Base-by-base conservation (phyloP, 2,113 vertebrate species). In the Suncus etruscus region DNA sequence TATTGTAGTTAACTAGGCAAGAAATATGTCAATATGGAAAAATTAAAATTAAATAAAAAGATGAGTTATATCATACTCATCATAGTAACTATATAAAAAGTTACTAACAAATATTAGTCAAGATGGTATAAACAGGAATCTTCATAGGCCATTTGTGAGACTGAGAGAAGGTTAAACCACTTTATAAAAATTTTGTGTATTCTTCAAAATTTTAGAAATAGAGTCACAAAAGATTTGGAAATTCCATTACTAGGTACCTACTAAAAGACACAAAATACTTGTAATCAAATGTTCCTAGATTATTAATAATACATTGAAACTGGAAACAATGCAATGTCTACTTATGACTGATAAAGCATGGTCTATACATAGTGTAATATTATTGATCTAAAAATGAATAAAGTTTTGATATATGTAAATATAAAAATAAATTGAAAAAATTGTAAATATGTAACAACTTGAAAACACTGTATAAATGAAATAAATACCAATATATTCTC, bases 11-110 rank as follows among this genome's bases (percentile, higher is more conserved):
- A 77, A 74, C 47, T 32, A 80, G 75, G 58, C 1, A 66, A 86
- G 58, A 87, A 32, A 80, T 47, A 22, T 70, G 24, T n/a, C 29
- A 11, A 72, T 63, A 79, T 51, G 14, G 16, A 76, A 92, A 77
- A 90, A 72, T 89, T 29, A 83, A 95, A 27, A 58, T 58, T 88
- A 82, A 68, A 77, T 54, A 54, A 54, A 87, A 79, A 87, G 72
- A 22, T 32, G 84, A 92, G 73, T 73, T 73, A 75, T 54, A 89
- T 47, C 39, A 76, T 14, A 11, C 12, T 8, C 32, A 11, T 39
- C 39, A 39, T 39, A 39, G 39, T 39, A 39, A 39, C 39, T 39
- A 39, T 39, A 39, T 3, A 39, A 39, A 39, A 39, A 39, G 39
- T 39, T 39, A 39, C 39, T 39, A 39, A 39, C 39, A 39, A 39